Base-by-base conservation (phyloP, 2,888 invertebrate genomes). In the Hipparchia semele region DNA sequence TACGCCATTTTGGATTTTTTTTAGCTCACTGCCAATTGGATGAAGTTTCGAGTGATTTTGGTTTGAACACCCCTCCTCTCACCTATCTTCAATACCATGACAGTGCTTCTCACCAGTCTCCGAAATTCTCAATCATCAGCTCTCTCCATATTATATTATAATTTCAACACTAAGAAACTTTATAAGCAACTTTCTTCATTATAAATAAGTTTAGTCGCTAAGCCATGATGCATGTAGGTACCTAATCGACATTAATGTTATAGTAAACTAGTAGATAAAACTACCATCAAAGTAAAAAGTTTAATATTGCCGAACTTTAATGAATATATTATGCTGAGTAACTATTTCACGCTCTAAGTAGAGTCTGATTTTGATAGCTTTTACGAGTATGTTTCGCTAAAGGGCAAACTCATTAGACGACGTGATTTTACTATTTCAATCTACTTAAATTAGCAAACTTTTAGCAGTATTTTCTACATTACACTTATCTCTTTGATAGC, bases 301-400 rank as follows among this genome's bases (percentile, higher is more conserved):
- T 60, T 60, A 39, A 60, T 60, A 60, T 60, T 60, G 39, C 9
- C 33, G 2, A 60, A 60, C 60, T 60, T 60, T 60, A 60, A 12
- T 39, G 13, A 23, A 23, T 59, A 9, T 23, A 23, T 23, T 23
- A 23, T 60, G 12, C 60, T 60, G 9, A 23, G 33, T 59, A 60
- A 39, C 10, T 60, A 60, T 39, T 60, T 60, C 60, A 12, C 12
- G n/a, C 12, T n/a, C 46, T 49, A 46, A 46, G 13, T 62, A 46
- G 23, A 23, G 13, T 49, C 9, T 49, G n/a, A 13, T 2, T 13
- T 46, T 13, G 13, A 62, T 13, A 13, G 6, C 10, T 10, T 45
- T 2, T 39, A 12, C 13, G 46, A 13, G 46, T 62, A 62, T 49
- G 5, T n/a, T 49, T 62, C 13, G n/a, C 13, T 49, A n/a, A 46